Percentiles rank a stretch among this genome's conserved stretches.
Evolutionary conservation across 2,888 invertebrate genomes (phyloP).

Genomic region (Chrysopilus asiliformis): DNA sequence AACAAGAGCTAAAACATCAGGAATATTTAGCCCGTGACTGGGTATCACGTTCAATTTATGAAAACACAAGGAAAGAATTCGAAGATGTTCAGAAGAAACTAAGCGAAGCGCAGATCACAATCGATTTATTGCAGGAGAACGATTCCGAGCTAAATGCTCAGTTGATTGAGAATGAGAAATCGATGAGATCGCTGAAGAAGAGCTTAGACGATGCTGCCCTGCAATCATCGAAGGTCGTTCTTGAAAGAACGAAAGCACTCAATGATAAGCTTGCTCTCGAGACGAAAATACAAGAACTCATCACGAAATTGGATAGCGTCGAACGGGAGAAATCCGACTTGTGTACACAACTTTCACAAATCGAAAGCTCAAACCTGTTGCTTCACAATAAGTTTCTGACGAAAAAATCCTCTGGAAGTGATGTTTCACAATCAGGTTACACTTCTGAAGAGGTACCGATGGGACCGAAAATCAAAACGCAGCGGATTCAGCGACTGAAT

Average conservation of each 20-base stretch:
- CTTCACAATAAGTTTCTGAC: constrained; percentile 17
- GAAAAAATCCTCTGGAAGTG: constrained; percentile 17
- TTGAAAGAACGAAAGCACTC: constrained; percentile 58
- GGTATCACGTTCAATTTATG: constrained; percentile 43
- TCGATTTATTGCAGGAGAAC: constrained; percentile 33
- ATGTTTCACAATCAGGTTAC: constrained; percentile 35
- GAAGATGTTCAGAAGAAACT: constrained; percentile 37
- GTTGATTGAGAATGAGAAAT: constrained; percentile 35
- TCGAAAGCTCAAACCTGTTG: too few relatives aligned
- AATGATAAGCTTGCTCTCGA: constrained; percentile 57
- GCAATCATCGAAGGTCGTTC: constrained; percentile 57
- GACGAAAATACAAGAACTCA: constrained; percentile 27
- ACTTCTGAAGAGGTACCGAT: constrained; percentile 36
- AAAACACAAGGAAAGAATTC: constrained; percentile 38
- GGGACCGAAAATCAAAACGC: constrained; percentile 15
- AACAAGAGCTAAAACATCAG: constrained; percentile 30
- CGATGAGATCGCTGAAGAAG: constrained; percentile 45
- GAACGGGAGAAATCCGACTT: constrained; percentile 27
- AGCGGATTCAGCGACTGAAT: constrained; percentile 22
- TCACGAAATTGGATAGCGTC: constrained; percentile 17
- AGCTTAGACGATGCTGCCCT: constrained; percentile 58
- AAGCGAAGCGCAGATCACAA: constrained; percentile 31
- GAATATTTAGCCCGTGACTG: constrained; percentile 41
- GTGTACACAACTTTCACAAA: constrained; percentile 24
- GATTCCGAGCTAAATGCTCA: constrained; percentile 34